These are phyloP conservation scores for Schizaphis graminum DNA, from an alignment of 2,888 invertebrate species.

Conservation along the genomic window DNA sequence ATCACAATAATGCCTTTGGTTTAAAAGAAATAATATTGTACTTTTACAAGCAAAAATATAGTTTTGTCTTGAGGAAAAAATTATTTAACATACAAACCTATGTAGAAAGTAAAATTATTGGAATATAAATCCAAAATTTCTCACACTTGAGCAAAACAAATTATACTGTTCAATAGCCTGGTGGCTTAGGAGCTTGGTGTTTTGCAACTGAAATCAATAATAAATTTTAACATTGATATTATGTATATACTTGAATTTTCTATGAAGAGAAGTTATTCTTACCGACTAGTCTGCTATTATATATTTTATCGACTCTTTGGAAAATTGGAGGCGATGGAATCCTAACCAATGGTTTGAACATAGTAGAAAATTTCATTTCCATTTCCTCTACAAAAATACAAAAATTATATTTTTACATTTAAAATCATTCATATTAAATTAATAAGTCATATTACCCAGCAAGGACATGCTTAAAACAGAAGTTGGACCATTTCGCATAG, in stretches of 20 bases:
- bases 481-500: conserved; percentile 71
- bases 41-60: conserved; percentile 63
- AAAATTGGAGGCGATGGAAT: conserved; percentile 82
- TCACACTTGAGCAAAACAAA: conserved; percentile 59
- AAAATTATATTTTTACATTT: conserved; percentile 21
- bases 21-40: conserved; percentile 62
- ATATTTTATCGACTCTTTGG: conserved; percentile 78
- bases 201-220: conserved; percentile 55
- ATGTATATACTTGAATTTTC: background rate
- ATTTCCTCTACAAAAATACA: conserved; percentile 74
- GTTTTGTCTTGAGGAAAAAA: conserved; percentile 28
- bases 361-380: conserved; percentile 78
- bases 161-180: conserved; percentile 59
- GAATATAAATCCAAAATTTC: conserved; percentile 36
- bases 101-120: conserved; percentile 7
- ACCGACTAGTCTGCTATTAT: conserved; percentile 75
- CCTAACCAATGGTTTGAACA: conserved; percentile 76
- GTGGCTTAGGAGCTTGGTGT: conserved; percentile 64
- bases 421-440: background rate
- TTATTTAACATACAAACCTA: conserved; percentile 43
- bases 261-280: conserved; percentile 69
- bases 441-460: conserved; percentile 31
- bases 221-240: background rate
- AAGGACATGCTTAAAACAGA: conserved; percentile 55
- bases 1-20: conserved; percentile 66